phyloP scores from a whole-genome alignment of 1,140 invertebrate genomes.

The Tetramorium simillimum region DNA sequence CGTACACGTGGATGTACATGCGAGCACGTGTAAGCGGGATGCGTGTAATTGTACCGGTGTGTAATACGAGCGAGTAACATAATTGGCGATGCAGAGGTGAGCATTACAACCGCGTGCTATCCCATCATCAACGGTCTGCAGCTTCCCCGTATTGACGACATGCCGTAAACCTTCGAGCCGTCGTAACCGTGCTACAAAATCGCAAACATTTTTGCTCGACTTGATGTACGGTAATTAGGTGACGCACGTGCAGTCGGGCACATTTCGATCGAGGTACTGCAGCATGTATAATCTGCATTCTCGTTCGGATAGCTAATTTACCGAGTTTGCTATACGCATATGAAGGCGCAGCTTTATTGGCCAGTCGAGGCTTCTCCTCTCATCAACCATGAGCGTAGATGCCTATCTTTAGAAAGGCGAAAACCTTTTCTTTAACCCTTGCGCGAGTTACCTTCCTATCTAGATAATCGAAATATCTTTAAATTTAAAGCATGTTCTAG shows the following conservation, averaged over 20 bases:
- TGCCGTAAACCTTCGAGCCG: background rate
- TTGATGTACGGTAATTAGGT: constrained; percentile 27
- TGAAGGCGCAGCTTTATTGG: background rate
- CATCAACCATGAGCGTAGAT: background rate
- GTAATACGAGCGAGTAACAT: constrained; percentile 34
- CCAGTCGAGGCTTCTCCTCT: constrained; percentile 1
- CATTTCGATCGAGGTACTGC: background rate
- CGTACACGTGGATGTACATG: background rate
- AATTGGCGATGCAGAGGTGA: constrained; percentile 39
- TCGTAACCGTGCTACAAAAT: constrained; percentile 7
- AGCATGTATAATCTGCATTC: background rate
- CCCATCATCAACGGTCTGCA: background rate
- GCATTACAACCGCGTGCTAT: constrained; percentile 30
- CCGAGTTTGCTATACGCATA: background rate
- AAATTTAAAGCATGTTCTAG: background rate
- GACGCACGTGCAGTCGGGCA: background rate
- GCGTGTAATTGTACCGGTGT: background rate
- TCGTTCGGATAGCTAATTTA: constrained; percentile 29
- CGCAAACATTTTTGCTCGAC: background rate
- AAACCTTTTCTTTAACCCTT: constrained; percentile 30
- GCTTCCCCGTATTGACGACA: background rate
- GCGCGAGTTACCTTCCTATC: background rate
- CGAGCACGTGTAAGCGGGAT: background rate
- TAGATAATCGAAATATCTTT: constrained; percentile 17
- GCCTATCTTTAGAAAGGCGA: constrained; percentile 41